Conservation (phyloP, 2,797 vertebrate species). For the Rhyacichthys aspro region DNA sequence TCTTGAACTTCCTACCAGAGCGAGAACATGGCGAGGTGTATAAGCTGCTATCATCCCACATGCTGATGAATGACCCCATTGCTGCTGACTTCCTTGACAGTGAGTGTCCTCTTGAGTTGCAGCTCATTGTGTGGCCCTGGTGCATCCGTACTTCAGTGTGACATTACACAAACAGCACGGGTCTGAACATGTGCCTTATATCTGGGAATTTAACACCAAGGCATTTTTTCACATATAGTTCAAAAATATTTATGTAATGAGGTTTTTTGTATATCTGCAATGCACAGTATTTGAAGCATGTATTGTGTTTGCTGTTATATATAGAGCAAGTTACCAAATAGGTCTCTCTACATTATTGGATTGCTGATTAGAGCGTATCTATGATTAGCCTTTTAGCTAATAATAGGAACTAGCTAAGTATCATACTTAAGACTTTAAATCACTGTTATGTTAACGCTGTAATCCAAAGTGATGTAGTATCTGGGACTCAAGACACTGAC, state of each 20-base stretch:
- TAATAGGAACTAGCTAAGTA: constrained; percentile 74
- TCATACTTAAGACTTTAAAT: constrained; percentile 77
- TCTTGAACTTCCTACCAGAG: constrained; percentile 93
- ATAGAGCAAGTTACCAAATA: constrained; percentile 47
- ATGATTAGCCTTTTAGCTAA: constrained; percentile 77
- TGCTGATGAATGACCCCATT: constrained; percentile 84
- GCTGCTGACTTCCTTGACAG: constrained; percentile 85
- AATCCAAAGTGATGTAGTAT: constrained; percentile 75
- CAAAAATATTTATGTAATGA: not conserved
- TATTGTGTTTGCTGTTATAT: constrained; percentile 16
- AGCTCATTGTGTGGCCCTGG: constrained; percentile 15
- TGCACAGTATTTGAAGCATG: not conserved
- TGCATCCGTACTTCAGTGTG: constrained; percentile 6
- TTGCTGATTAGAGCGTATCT: constrained; percentile 62
- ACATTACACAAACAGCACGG: constrained; percentile 21
- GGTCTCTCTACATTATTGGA: constrained; percentile 60
- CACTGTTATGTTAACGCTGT: constrained; percentile 76
- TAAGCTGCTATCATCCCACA: constrained; percentile 86
- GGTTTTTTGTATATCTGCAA: not conserved
- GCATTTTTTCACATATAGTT: constrained; percentile 1
- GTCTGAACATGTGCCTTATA: constrained; percentile 8
- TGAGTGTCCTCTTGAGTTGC: constrained; percentile 70
- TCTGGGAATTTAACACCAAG: constrained; percentile 20
- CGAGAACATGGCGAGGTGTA: constrained; percentile 90
- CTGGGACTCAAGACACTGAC: constrained; percentile 71